Evolutionary conservation across 2,113 vertebrate genomes (phyloP).

Genomic region (Sylvietta virens): DNA sequence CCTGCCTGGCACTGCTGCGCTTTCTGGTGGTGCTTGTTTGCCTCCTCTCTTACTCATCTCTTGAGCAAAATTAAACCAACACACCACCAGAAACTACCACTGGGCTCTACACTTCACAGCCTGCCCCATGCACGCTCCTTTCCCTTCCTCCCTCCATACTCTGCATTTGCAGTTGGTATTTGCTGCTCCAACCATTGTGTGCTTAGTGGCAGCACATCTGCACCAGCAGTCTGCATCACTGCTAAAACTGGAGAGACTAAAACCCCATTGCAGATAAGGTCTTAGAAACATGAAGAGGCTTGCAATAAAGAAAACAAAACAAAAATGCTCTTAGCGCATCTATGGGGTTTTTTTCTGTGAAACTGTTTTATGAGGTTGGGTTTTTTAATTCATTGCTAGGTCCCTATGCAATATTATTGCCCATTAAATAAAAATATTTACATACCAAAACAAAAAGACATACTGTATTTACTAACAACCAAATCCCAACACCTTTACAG

Average conservation of each 20-base stretch:
- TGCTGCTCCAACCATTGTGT: not conserved
- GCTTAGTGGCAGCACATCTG: not conserved
- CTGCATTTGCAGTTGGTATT: not conserved
- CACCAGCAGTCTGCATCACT: not conserved
- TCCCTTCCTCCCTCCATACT: not conserved
- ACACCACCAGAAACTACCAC: not conserved
- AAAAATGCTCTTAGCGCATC: not conserved
- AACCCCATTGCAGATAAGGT: not conserved
- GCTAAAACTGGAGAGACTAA: not conserved
- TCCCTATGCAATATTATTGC: not conserved
- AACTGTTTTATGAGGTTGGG: not conserved
- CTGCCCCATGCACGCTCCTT: fast-evolving
- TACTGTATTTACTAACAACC: not conserved
- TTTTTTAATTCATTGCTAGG: not conserved
- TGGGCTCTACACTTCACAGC: not conserved
- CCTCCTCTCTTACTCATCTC: not conserved
- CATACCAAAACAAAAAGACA: not conserved
- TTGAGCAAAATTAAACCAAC: not conserved
- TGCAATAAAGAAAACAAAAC: not conserved
- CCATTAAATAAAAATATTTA: not conserved
- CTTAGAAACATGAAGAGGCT: not conserved
- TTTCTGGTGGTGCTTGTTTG: not conserved
- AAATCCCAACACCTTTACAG: not conserved
- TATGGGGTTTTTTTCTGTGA: not conserved
- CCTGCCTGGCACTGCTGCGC: not conserved